Evolutionary conservation across 2,113 vertebrate genomes (phyloP).

Genomic region (Delphinus delphis): DNA sequence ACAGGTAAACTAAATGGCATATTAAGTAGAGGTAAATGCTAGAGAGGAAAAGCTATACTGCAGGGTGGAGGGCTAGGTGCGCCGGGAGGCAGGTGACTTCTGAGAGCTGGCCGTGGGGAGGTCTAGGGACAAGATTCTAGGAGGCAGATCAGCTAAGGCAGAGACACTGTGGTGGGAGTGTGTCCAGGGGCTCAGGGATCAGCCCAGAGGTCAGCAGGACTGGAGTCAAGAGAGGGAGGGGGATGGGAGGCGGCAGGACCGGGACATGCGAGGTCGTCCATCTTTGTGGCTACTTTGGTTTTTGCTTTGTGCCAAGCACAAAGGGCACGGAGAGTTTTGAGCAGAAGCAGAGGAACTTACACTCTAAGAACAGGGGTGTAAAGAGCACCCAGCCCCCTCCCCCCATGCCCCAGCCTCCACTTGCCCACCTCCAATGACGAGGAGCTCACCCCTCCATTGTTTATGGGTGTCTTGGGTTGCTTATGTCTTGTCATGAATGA

Average conservation of each 20-base stretch:
- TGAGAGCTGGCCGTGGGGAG: neutral
- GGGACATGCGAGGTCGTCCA: fast-evolving
- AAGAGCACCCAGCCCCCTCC: neutral
- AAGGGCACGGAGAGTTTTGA: neutral
- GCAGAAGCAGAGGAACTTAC: neutral
- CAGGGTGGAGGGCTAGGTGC: fast-evolving
- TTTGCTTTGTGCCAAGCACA: neutral
- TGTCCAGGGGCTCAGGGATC: neutral
- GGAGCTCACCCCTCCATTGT: neutral
- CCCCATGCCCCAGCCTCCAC: neutral
- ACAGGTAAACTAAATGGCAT: neutral
- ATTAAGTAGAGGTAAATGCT: fast-evolving
- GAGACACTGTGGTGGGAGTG: no score
- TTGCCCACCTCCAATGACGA: neutral
- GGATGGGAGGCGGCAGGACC: fast-evolving
- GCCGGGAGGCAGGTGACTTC: neutral
- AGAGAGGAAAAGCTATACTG: fast-evolving
- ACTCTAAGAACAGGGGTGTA: neutral
- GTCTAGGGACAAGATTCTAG: neutral
- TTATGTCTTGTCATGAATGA: neutral
- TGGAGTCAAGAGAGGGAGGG: no score
- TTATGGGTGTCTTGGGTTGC: neutral
- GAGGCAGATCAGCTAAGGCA: neutral
- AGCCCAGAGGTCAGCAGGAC: neutral
- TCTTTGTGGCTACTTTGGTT: neutral